Percentiles rank a stretch among this genome's conserved stretches.
These are phyloP conservation scores for Notolepis coatsorum DNA, from an alignment of 2,797 vertebrate species.

Conservation along the genomic window DNA sequence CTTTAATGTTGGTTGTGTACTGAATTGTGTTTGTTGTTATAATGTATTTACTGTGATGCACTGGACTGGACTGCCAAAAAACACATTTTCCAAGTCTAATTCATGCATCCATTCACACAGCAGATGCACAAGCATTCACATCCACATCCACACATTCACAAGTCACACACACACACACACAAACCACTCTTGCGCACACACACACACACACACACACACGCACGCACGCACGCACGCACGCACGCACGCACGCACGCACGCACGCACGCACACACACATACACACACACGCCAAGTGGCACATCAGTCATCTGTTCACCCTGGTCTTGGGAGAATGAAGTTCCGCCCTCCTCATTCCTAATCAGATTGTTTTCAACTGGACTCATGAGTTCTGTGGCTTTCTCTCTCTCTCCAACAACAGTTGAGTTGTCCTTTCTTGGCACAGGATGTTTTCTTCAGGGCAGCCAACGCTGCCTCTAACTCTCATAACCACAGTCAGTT, in stretches of 20 bases:
- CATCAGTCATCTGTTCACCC: slow-evolving; percentile 10
- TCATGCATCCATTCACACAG: background rate
- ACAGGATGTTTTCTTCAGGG: slow-evolving; percentile 61
- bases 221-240: too few species aligned
- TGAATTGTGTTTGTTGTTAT: background rate
- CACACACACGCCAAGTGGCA: background rate
- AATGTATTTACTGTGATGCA: slow-evolving; percentile 1
- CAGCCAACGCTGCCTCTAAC: slow-evolving; percentile 23
- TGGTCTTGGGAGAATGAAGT: slow-evolving; percentile 1
- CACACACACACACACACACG: background rate
- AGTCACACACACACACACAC: too few species aligned
- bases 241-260: background rate
- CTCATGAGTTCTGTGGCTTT: slow-evolving; percentile 76
- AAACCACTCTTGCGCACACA: background rate
- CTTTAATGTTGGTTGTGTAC: background rate
- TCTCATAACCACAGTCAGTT: slow-evolving; percentile 17
- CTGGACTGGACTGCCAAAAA: too few species aligned
- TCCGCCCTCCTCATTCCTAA: slow-evolving; percentile 61
- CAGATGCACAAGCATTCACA: background rate
- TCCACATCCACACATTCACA: background rate
- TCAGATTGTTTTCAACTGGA: slow-evolving; percentile 82
- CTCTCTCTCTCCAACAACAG: slow-evolving; percentile 44
- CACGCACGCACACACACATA: slow-evolving; percentile 6
- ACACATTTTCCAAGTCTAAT: too few species aligned
- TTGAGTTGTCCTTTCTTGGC: slow-evolving; percentile 57